Base-by-base conservation (phyloP, 2,888 invertebrate genomes). In the Blastobasis adustella region DNA sequence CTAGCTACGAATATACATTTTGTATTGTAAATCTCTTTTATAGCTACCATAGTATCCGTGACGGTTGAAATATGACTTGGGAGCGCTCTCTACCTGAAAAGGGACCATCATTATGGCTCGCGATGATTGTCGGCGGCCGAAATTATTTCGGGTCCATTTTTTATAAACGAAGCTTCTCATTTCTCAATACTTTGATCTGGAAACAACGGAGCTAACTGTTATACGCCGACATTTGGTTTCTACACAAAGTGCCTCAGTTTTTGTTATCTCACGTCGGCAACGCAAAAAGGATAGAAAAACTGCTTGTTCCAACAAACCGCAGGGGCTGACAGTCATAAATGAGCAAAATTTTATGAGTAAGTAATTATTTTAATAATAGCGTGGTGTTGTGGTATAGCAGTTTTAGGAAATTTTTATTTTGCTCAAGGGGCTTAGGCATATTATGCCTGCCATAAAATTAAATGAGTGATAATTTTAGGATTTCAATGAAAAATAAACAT, bases 21-120 rank as follows among this genome's bases (percentile, higher is more conserved):
- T 72, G 74, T 76, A 84, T 86, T 84, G 80, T 87, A 86, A 88
- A 85, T 83, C 82, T 81, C 74, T 76, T 85, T 86, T 83, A 86
- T 82, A 74, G 81, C 80, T 79, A 74, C 82, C 70, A 79, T 69
- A 68, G 70, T 74, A 77, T 76, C 79, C 79, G 66, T 82, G 86
- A 78, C 85, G 77, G 80, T 81, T 87, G 80, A 86, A 84, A 86
- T 87, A 88, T 83, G 77, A 81, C 82, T 85, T 80, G 72, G 79
- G 80, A 78, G 77, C 76, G 68, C 79, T 79, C 67, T 81, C 83
- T 88, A 88, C 88, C 88, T 88, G 87, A 74, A 79, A 79, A 79
- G 77, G 86, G 85, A 75, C 80, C 79, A 72, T 86, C 82, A 84
- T 86, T 84, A 87, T 79, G 71, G 70, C 63, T 67, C 62, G 67